Evolutionary conservation across 2,888 invertebrate species (phyloP).

Genomic region (Prosopocoilus inquinatus): DNA sequence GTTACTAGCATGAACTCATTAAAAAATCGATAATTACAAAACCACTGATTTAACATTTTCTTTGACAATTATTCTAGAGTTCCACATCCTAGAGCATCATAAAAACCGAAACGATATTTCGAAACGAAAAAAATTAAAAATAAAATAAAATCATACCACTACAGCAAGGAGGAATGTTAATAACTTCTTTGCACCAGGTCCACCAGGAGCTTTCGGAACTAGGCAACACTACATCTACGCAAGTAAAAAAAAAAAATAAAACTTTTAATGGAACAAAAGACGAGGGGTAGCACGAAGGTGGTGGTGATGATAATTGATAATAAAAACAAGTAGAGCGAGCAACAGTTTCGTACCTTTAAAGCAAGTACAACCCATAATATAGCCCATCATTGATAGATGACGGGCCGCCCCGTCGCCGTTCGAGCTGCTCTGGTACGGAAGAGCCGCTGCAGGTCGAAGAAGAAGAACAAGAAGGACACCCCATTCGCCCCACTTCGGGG

Average conservation of each 20-base stretch:
- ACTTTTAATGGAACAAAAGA: background rate
- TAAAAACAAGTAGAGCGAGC: no score
- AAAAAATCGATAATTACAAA: no score
- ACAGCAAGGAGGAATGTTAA: constrained; percentile 17
- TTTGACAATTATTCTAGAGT: no score
- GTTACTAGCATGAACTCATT: no score
- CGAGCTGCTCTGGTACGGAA: constrained; percentile 23
- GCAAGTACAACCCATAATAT: constrained; percentile 92
- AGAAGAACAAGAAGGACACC: constrained; percentile 11
- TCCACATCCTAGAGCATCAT: no score
- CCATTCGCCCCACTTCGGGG: constrained; percentile 29
- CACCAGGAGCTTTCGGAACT: constrained; percentile 14
- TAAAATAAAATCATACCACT: constrained; percentile 17
- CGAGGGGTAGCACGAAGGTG: no score
- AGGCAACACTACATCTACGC: constrained; percentile 18
- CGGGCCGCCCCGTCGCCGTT: constrained; percentile 34
- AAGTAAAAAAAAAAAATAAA: constrained; percentile 15
- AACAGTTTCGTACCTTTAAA: constrained; percentile 68
- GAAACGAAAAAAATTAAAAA: background rate
- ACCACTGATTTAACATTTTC: no score
- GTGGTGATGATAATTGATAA: no score
- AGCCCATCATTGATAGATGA: constrained; percentile 76
- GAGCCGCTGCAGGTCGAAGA: constrained; percentile 1
- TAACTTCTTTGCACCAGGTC: constrained; percentile 14
- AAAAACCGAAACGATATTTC: no score